Conservation (phyloP, 2,888 invertebrate genomes). For the Fabriciana adippe region DNA sequence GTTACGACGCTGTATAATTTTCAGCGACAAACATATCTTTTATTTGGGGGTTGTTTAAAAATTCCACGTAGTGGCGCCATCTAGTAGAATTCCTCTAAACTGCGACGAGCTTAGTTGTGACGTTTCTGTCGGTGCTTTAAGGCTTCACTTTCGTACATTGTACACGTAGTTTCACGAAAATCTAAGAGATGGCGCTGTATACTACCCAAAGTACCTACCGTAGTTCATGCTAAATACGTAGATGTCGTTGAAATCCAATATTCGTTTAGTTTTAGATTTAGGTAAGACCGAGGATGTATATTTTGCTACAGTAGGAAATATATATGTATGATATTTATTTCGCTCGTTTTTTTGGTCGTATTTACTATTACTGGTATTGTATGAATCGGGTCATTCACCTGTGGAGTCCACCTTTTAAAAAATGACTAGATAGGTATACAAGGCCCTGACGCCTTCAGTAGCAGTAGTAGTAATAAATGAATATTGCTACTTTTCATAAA, state of each 20-base stretch:
- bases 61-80: conserved; percentile 49
- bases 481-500: background rate
- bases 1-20: background rate
- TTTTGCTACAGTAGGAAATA: too few species aligned
- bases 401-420: too few species aligned
- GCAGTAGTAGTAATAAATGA: too few species aligned
- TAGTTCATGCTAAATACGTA: background rate
- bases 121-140: background rate
- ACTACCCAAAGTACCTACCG: background rate
- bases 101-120: background rate
- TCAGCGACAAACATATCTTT: background rate
- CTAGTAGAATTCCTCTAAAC: conserved; percentile 37
- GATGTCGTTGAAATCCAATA: conserved; percentile 5
- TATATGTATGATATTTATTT: too few species aligned
- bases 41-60: background rate
- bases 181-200: conserved; percentile 10
- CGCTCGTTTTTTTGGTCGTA: too few species aligned
- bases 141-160: background rate
- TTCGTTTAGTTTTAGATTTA: background rate
- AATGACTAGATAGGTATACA: too few species aligned
- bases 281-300: too few species aligned
- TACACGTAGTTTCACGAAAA: background rate
- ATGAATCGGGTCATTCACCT: too few species aligned
- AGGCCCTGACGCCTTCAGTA: too few species aligned
- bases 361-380: too few species aligned